Percentiles rank a stretch among this genome's conserved stretches.
phyloP scores from a whole-genome alignment of 2,797 vertebrate genomes.

The Betta splendens region DNA sequence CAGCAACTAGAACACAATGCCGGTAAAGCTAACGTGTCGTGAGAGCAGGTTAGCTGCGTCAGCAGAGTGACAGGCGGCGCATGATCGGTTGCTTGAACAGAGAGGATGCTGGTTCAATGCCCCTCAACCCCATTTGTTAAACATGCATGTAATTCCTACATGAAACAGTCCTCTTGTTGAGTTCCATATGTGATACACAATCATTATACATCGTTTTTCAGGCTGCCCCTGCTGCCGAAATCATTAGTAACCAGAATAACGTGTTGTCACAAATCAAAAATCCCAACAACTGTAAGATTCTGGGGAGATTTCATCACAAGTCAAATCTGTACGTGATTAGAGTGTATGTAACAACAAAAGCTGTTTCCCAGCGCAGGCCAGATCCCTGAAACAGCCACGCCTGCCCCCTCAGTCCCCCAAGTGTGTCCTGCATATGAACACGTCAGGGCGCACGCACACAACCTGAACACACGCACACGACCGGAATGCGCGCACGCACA shows the following conservation, averaged over 20 bases:
- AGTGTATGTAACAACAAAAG: conserved; percentile 22
- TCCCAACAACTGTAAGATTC: too few relatives aligned
- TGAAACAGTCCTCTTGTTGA: too few relatives aligned
- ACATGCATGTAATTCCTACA: too few relatives aligned
- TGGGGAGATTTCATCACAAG: conserved; percentile 19
- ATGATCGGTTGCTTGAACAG: conserved; percentile 28
- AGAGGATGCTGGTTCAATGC: too few relatives aligned
- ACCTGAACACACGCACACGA: too few relatives aligned
- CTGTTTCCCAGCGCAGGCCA: conserved; percentile 8
- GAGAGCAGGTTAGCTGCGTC: conserved; percentile 21
- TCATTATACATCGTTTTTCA: too few relatives aligned
- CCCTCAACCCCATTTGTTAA: too few relatives aligned
- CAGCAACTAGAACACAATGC: conserved; percentile 24
- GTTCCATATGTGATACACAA: too few relatives aligned
- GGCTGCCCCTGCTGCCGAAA: too few relatives aligned
- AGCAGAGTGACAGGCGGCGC: conserved; percentile 21
- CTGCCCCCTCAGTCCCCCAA: conserved; percentile 43
- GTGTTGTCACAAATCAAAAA: too few relatives aligned
- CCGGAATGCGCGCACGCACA: too few relatives aligned
- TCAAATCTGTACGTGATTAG: conserved; percentile 40
- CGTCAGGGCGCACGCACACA: background rate
- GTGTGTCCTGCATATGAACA: conserved; percentile 23
- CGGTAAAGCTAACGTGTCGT: conserved; percentile 16
- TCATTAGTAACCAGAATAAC: too few relatives aligned
- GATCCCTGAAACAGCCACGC: conserved; percentile 47